phyloP scores from a whole-genome alignment of 37 sponge, comb jelly and placozoan species.

The Diacarnus erythraeanus region DNA sequence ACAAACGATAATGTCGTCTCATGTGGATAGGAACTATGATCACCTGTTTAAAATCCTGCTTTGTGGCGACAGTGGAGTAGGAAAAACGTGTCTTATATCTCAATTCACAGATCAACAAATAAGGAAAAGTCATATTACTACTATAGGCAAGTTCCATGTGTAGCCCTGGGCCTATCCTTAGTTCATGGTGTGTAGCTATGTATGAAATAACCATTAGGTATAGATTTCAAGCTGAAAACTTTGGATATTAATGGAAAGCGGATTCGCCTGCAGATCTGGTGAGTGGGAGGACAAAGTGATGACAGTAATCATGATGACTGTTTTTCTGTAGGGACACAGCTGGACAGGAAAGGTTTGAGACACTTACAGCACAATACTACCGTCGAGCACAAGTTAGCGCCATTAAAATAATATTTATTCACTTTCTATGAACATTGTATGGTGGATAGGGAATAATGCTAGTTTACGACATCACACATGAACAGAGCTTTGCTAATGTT shows the following conservation, averaged over 20 bases:
- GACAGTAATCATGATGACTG: background rate
- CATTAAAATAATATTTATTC: background rate
- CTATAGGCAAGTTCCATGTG: slow-evolving; percentile 65
- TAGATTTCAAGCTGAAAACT: slow-evolving; percentile 89
- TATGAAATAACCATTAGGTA: slow-evolving; percentile 47
- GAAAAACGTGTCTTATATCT: slow-evolving; percentile 86
- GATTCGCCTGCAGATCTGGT: slow-evolving; percentile 85
- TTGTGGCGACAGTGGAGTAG: slow-evolving; percentile 91
- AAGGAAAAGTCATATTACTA: slow-evolving; percentile 73
- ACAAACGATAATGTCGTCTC: background rate
- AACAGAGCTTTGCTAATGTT: slow-evolving; percentile 74
- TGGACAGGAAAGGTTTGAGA: slow-evolving; percentile 90
- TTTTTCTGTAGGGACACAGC: slow-evolving; percentile 76
- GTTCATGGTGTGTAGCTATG: background rate
- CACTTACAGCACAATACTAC: slow-evolving; percentile 87
- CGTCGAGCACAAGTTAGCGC: slow-evolving; percentile 71
- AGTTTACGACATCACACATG: slow-evolving; percentile 84
- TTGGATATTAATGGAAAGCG: slow-evolving; percentile 64
- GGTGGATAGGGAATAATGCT: slow-evolving; percentile 77
- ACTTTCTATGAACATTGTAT: no score
- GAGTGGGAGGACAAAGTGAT: background rate
- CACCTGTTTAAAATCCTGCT: slow-evolving; percentile 77
- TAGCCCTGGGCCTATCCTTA: background rate
- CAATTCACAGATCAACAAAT: slow-evolving; percentile 77
- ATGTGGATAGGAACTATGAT: slow-evolving; percentile 77